Conservation (phyloP, 2,888 invertebrate species). For the Phytoseiulus persimilis region DNA sequence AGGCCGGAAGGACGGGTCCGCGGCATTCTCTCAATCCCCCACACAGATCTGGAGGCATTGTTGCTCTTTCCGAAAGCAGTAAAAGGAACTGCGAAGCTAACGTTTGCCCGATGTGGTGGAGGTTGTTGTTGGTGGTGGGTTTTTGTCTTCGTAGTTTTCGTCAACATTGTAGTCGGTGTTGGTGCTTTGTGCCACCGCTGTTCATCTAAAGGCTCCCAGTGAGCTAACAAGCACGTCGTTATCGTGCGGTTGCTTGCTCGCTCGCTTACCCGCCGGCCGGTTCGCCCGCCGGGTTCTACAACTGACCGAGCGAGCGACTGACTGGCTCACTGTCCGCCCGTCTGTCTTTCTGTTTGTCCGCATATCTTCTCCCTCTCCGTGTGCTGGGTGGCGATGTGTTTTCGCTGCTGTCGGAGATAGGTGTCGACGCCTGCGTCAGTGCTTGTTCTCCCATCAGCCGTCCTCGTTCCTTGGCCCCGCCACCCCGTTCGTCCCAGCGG, state of each 20-base stretch:
- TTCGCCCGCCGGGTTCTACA: not conserved
- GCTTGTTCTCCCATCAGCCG: not conserved
- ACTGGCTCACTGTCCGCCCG: not conserved
- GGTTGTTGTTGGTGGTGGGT: not conserved
- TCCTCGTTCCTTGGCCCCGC: too few species aligned
- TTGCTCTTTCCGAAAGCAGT: conserved; percentile 5
- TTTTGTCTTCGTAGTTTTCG: not conserved
- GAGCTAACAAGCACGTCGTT: conserved; percentile 33
- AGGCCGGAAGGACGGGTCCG: not conserved
- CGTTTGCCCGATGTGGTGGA: not conserved
- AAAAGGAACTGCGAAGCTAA: not conserved
- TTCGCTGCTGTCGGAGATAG: not conserved
- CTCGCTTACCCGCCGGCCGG: too few species aligned
- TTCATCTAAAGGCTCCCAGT: conserved; percentile 6
- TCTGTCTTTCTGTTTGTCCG: not conserved
- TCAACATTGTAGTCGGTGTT: not conserved
- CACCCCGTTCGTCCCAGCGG: not conserved
- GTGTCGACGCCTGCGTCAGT: not conserved
- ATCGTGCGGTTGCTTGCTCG: conserved; percentile 27
- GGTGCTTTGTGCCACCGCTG: not conserved
- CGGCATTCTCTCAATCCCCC: not conserved
- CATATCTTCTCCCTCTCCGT: not conserved
- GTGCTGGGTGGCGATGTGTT: not conserved
- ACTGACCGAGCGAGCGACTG: not conserved
- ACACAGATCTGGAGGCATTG: not conserved